Evolutionary conservation across 2,113 vertebrate species (phyloP).

Genomic region (Erythrolamprus reginae): DNA sequence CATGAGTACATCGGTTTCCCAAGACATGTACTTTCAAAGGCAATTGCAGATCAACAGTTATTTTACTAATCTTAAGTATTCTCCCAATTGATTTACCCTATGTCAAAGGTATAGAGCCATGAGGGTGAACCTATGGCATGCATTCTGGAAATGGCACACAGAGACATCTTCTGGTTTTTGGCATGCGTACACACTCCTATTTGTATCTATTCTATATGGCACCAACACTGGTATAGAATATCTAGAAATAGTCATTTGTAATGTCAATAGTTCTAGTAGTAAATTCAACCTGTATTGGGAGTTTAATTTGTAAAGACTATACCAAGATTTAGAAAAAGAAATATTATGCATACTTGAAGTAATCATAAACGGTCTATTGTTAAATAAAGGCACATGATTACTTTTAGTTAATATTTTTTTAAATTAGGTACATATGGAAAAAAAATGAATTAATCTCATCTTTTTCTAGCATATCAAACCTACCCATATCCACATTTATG

Average conservation of each 20-base stretch:
- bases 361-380: not conserved
- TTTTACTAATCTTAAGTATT: not conserved
- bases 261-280: not conserved
- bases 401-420: not conserved
- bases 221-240: not conserved
- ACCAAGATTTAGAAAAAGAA: not conserved
- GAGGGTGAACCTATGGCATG: too few relatives aligned
- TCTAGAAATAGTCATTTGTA: not conserved
- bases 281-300: not conserved
- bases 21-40: not conserved
- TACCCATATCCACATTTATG: not conserved
- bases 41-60: not conserved
- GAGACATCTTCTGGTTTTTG: too few relatives aligned
- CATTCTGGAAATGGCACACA: too few relatives aligned
- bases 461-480: not conserved
- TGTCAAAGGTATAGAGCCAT: not conserved
- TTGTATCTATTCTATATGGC: too few relatives aligned
- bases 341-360: not conserved
- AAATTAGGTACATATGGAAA: not conserved
- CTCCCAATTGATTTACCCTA: not conserved
- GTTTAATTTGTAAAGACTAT: not conserved
- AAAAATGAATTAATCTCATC: not conserved
- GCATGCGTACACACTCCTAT: too few relatives aligned
- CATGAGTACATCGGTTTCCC: not conserved
- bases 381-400: not conserved